Base-by-base conservation (phyloP, 1,140 invertebrate genomes). In the Listronotus oregonensis region DNA sequence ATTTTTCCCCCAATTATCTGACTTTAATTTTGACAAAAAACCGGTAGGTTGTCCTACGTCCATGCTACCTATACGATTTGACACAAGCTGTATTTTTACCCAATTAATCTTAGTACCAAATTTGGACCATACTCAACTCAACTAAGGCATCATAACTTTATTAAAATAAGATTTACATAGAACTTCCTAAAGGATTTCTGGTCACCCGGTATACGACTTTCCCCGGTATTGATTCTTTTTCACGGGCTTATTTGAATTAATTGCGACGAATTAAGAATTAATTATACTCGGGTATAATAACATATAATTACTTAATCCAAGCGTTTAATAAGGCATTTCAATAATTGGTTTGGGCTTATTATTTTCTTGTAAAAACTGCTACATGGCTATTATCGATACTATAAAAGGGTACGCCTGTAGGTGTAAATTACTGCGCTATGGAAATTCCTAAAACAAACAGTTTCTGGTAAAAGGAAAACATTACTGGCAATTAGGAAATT, bases 291-390 rank as follows among this genome's bases (percentile, higher is more conserved):
- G 31, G 34, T 54, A 39, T 54, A 54, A 39, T 54, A 54, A 54
- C 32, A 18, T 54, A 39, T 54, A 54, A 54, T 54, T 39, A 54
- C 32, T 54, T 54, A 54, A 54, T 15, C n/a, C 31, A 27, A 17
- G 32, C 51, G 32, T 54, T 54, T 54, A 54, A 54, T 54, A 54
- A 54, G 31, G 51, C 32, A 37, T 54, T 54, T 18, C 32, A 54
- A 39, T 54, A 54, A 54, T 54, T 54, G 51, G 46, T 21, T 49
- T 49, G 18, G 14, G n/a, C 32, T 54, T 15, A 54, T 54, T 54
- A 37, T 54, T 15, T 9, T 34, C 14, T 49, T 1, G 46, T 49
- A 49, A 49, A 47, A 49, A 49, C 4, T 12, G 18, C 18, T 27
- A 49, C 15, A 11, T 27, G 18, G 18, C 10, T 21, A 49, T 49